Percentiles rank a stretch among this genome's conserved stretches.
phyloP scores from a whole-genome alignment of 2,888 invertebrate species.

The Pediacus dermestoides region DNA sequence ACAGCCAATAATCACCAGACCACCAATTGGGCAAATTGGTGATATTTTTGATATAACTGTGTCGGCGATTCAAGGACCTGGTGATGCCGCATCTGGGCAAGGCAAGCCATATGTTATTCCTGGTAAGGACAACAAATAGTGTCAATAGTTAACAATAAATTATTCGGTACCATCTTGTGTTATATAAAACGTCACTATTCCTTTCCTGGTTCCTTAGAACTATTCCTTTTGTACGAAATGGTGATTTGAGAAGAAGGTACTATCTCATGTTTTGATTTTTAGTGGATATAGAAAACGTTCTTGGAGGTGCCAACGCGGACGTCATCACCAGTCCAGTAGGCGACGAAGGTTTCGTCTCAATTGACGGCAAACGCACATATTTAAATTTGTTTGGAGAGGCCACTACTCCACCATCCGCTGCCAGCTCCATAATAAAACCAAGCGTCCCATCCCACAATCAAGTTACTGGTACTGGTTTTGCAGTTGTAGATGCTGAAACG shows the following conservation, averaged over 20 bases:
- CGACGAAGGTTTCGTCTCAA: conserved; percentile 84
- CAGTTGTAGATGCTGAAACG: conserved; percentile 59
- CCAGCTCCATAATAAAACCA: conserved; percentile 38
- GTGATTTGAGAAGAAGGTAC: conserved; percentile 2
- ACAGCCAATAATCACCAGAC: conserved; percentile 48
- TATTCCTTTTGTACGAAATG: too few relatives aligned
- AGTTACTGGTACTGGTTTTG: conserved; percentile 62
- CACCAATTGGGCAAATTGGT: conserved; percentile 58
- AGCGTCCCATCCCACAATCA: conserved; percentile 47
- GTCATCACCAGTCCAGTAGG: conserved; percentile 78
- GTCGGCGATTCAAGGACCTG: conserved; percentile 81
- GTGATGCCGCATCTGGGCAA: conserved; percentile 53
- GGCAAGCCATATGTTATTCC: conserved; percentile 55
- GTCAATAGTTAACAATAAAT: too few relatives aligned
- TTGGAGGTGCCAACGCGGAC: conserved; percentile 49
- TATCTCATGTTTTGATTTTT: conserved; percentile 4
- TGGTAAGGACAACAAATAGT: too few relatives aligned
- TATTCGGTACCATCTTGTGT: too few relatives aligned
- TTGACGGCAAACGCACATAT: conserved; percentile 86
- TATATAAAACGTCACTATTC: too few relatives aligned
- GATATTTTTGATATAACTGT: conserved; percentile 87
- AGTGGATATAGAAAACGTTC: conserved; percentile 55
- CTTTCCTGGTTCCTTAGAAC: too few relatives aligned
- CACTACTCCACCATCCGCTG: conserved; percentile 37
- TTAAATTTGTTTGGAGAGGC: conserved; percentile 75